Base-by-base conservation (phyloP, 2,888 invertebrate genomes). In the Carcina quercana region DNA sequence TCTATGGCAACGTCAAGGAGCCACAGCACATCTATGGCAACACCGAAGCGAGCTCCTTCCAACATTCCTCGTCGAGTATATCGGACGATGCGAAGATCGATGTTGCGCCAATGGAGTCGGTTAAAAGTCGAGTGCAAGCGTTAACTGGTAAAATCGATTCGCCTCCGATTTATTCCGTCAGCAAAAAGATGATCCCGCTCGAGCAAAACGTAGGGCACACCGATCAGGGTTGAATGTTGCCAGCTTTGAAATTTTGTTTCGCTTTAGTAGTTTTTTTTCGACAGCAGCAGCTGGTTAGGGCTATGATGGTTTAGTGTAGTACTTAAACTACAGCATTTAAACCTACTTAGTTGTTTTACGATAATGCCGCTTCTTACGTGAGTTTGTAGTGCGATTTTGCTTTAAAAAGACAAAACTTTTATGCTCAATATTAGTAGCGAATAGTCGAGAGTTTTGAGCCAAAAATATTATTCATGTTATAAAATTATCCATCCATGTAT, bases 11-110 rank as follows among this genome's bases (percentile, higher is more conserved):
- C 42, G 72, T 80, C 0, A 59, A 66, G 10, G 78, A 78, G 34
- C 72, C 79, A 0, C 73, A 78, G 35, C 83, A 79, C 33, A 71
- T 83, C 11, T 85, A 85, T 43, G 82, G 83, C 20, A 83, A 84
- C 55, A 62, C 74, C 0, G 79, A 83, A 21, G 49, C 52, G 2
- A 56, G 56, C 30, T 49, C 67, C 13, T 60, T 69, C 34, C 63
- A 66, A 38, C 63, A 62, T 22, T 70, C 68, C 3, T 59, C 64
- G 2, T 65, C 58, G 1, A 57, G 59, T 24, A 53, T 59, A 10
- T 45, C 52, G 11, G 83, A 80, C 34, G 80, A 76, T 25, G 52
- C 65, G 0, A 79, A 75, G 53, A 59, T 79, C 33, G 75, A 82
- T 33, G 58, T 65, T 0, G 71, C 73, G 0, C 76, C 76, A 0